Conservation (phyloP, 2,888 invertebrate species). For the Drosophila pseudotalamancana region DNA sequence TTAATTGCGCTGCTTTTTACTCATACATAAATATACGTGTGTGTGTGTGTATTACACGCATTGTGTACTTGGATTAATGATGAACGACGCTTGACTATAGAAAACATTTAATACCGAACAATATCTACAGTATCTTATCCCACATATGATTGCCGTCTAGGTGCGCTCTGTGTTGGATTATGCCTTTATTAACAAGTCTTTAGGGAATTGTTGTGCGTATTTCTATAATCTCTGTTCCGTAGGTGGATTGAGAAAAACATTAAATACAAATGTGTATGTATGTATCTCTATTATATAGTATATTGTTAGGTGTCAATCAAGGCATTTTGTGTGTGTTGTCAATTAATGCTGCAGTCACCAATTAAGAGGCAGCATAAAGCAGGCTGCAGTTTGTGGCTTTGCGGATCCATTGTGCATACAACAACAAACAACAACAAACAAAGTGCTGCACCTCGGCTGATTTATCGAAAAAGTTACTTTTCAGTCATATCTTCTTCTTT, state of each 20-base stretch:
- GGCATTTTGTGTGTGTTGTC: conserved; percentile 57
- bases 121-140: conserved; percentile 45
- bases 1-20: conserved; percentile 64
- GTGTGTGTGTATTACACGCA: conserved; percentile 3
- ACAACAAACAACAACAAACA: conserved; percentile 16
- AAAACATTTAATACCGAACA: conserved; percentile 59
- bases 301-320: conserved; percentile 75
- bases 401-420: conserved; percentile 52
- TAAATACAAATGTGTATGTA: no score
- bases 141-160: conserved; percentile 57
- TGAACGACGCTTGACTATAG: conserved; percentile 27
- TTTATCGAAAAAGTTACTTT: not conserved
- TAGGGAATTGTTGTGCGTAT: conserved; percentile 26
- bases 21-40: not conserved
- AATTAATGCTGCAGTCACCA: conserved; percentile 69
- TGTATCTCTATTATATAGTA: conserved; percentile 1
- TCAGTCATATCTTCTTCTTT: conserved; percentile 1
- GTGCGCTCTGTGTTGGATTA: conserved; percentile 58
- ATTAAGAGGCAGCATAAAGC: conserved; percentile 56
- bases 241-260: conserved; percentile 27
- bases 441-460: conserved; percentile 36
- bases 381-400: conserved; percentile 57
- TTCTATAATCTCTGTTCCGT: conserved; percentile 43
- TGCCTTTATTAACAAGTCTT: conserved; percentile 50
- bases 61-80: conserved; percentile 33